phyloP scores from a whole-genome alignment of 2,888 invertebrate species.

The Eupeodes latifasciatus region DNA sequence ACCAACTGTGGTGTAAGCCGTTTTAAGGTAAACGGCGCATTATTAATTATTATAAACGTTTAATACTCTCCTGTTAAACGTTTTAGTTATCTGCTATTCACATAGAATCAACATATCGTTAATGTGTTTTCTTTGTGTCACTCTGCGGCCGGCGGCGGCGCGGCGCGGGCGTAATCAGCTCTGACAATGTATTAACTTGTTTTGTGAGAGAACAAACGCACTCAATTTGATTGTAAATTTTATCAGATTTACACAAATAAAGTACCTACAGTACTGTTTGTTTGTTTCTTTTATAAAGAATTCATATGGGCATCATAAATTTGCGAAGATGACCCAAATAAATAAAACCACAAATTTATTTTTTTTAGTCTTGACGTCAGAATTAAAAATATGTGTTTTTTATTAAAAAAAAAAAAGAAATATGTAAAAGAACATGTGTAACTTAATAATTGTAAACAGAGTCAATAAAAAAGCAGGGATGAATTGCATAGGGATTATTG shows the following conservation, averaged over 20 bases:
- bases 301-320: conserved; percentile 17
- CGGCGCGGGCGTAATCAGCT: conserved; percentile 43
- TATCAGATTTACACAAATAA: conserved; percentile 29
- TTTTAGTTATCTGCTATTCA: conserved; percentile 38
- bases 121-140: conserved; percentile 42
- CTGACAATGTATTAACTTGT: conserved; percentile 49
- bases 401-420: background rate
- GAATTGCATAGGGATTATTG: background rate
- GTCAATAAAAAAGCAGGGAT: background rate
- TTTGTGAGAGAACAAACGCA: conserved; percentile 31
- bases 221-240: conserved; percentile 29
- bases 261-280: background rate
- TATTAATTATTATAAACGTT: conserved; percentile 33
- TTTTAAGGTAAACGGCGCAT: background rate
- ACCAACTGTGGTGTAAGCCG: conserved; percentile 5
- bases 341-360: conserved; percentile 6
- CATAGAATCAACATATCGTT: conserved; percentile 40
- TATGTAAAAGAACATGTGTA: background rate
- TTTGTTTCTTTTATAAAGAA: background rate
- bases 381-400: background rate
- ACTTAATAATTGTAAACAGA: background rate
- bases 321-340: conserved; percentile 56
- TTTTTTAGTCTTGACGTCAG: background rate
- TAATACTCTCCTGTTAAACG: conserved; percentile 27
- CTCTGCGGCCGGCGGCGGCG: background rate